Base-by-base conservation (phyloP, 2,888 invertebrate species). In the Drosophila acutilabella region DNA sequence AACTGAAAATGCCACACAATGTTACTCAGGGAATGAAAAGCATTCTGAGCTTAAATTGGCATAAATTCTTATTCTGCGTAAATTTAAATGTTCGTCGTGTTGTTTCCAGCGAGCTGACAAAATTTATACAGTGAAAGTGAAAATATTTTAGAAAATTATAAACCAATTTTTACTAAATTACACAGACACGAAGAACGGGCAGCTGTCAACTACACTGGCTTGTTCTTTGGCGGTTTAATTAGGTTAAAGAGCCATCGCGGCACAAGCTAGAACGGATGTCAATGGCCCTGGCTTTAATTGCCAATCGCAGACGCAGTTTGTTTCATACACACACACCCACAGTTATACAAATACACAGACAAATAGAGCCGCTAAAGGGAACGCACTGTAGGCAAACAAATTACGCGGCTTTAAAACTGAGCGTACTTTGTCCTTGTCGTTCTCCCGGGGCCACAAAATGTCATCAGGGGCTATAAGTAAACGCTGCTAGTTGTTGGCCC, bases 401-500 rank as follows among this genome's bases (percentile, higher is more conserved):
- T 83, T 87, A 84, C 84, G 77, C 81, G 84, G 83, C 87, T 83
- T 87, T 83, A 84, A 82, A 64, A 40, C 68, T 38, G 45, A 71
- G 59, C 48, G 72, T 74, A 71, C 75, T 66, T 71, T 68, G 76
- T 80, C 64, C 65, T 47, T 62, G 45, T 44, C 48, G 41, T 62
- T 40, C 48, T 42, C 57, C 50, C 36, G 40, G 54, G 36, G 45
- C 36, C 14, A 53, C 51, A 61, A 51, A 59, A 36, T 58, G 73
- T 57, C 72, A 51, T 50, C 20, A 42, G 60, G 60, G 68, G 67
- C 42, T 57, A 47, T 40, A 44, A 42, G 68, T 10, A 67, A 68
- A 51, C 44, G 73, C 50, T 64, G 73, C 62, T 67, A 48, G 50
- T 57, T 50, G 59, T 53, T 58, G 56, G 50, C 51, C 48, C 30